A percentile compares a stretch with the other conserved stretches of the same genome.
phyloP scores from a whole-genome alignment of 2,113 vertebrate genomes.

The Pandion haliaetus region DNA sequence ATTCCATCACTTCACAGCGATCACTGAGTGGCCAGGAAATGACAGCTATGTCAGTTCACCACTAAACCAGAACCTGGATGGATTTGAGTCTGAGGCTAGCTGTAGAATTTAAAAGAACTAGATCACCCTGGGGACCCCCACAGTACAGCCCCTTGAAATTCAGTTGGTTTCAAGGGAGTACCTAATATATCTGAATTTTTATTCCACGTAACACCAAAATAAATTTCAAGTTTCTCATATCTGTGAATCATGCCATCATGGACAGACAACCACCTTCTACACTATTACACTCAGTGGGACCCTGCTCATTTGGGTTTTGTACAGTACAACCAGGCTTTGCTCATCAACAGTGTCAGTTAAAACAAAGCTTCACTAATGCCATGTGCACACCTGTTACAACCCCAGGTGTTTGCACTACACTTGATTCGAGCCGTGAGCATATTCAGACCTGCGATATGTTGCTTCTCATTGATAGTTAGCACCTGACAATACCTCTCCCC shows the following conservation, averaged over 20 bases:
- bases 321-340: neutral
- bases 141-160: neutral
- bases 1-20: neutral
- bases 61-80: neutral
- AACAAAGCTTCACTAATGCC: neutral
- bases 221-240: neutral
- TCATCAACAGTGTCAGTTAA: neutral
- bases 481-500: neutral
- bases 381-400: rapidly evolving
- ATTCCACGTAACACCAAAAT: neutral
- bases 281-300: neutral
- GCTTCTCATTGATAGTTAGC: neutral
- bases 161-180: neutral
- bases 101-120: neutral
- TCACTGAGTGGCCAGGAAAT: neutral
- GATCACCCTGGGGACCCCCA: neutral
- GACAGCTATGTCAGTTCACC: neutral
- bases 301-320: neutral
- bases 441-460: neutral
- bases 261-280: neutral
- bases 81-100: neutral
- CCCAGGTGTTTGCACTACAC: too few species aligned
- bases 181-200: neutral
- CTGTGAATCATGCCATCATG: neutral
- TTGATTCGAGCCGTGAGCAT: neutral